phyloP scores from a whole-genome alignment of 37 sponge, comb jelly and placozoan species.

The Beroe ovata region DNA sequence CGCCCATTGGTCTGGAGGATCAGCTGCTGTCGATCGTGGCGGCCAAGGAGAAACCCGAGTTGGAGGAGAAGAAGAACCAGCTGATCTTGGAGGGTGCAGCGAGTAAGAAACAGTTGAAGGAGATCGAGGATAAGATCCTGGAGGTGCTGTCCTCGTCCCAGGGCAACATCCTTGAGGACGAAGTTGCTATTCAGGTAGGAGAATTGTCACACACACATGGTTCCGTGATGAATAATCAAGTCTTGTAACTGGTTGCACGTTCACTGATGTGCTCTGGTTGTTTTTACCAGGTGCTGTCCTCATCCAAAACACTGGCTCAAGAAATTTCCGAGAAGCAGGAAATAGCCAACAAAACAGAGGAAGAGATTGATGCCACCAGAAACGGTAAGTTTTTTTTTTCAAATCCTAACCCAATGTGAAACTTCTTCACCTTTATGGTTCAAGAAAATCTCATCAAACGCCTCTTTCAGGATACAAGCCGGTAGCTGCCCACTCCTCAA shows the following conservation, averaged over 20 bases:
- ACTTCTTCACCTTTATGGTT: too few species aligned
- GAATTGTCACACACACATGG: background rate
- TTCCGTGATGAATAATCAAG: background rate
- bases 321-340: slow-evolving; percentile 91
- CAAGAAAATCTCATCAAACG: too few species aligned
- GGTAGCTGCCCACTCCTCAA: slow-evolving; percentile 89
- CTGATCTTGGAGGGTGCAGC: slow-evolving; percentile 91
- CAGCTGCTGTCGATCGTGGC: slow-evolving; percentile 96
- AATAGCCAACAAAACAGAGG: slow-evolving; percentile 88
- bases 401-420: too few species aligned
- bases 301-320: slow-evolving; percentile 87
- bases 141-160: slow-evolving; percentile 89
- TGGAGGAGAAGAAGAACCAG: slow-evolving; percentile 97
- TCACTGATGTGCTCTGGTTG: too few species aligned
- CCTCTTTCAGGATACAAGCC: slow-evolving; percentile 77
- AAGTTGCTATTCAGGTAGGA: slow-evolving; percentile 83
- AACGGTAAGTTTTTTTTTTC: slow-evolving; percentile 72
- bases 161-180: slow-evolving; percentile 97
- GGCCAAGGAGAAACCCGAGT: slow-evolving; percentile 97
- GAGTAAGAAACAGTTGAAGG: slow-evolving; percentile 94
- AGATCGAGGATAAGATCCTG: slow-evolving; percentile 98
- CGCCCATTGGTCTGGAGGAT: slow-evolving; percentile 96
- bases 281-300: slow-evolving; percentile 79
- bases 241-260: background rate
- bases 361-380: slow-evolving; percentile 92